Evolutionary conservation across 1,140 invertebrate species (phyloP).

Genomic region (Achroia grisella): DNA sequence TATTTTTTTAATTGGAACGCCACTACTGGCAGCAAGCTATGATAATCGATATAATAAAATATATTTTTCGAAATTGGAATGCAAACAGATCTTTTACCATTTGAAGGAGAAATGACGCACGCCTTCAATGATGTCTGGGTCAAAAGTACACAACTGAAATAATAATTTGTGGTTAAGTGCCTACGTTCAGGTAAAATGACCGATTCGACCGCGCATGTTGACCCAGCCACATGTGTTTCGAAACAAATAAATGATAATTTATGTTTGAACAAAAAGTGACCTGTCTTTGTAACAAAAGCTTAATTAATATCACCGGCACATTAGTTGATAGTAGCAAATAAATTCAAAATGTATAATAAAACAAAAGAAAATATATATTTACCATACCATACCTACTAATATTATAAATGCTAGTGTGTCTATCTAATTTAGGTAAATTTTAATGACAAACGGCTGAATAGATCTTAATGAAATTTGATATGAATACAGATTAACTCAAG

Average conservation of each 20-base stretch:
- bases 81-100: slow-evolving; percentile 1
- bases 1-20: no score
- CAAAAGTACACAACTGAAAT: slow-evolving; percentile 24
- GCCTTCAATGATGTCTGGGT: slow-evolving; percentile 26
- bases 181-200: slow-evolving; percentile 26
- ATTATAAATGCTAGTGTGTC: no score
- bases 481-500: no score
- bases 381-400: no score
- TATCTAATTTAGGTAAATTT: no score
- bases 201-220: slow-evolving; percentile 37
- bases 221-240: slow-evolving; percentile 43
- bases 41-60: slow-evolving; percentile 24
- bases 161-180: slow-evolving; percentile 10
- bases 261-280: slow-evolving; percentile 21
- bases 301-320: no score
- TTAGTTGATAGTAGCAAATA: no score
- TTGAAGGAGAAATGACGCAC: slow-evolving; percentile 5
- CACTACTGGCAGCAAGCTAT: neutral
- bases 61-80: slow-evolving; percentile 41
- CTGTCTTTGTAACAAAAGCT: neutral
- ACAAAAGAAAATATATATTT: no score
- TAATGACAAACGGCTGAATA: no score
- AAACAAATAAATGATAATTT: slow-evolving; percentile 7
- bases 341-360: no score
- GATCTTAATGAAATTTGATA: no score